Evolutionary conservation across 2,888 invertebrate species (phyloP), one percentile per base, ranked within the genome.

Genomic region (Siphlonurus alternatus): DNA sequence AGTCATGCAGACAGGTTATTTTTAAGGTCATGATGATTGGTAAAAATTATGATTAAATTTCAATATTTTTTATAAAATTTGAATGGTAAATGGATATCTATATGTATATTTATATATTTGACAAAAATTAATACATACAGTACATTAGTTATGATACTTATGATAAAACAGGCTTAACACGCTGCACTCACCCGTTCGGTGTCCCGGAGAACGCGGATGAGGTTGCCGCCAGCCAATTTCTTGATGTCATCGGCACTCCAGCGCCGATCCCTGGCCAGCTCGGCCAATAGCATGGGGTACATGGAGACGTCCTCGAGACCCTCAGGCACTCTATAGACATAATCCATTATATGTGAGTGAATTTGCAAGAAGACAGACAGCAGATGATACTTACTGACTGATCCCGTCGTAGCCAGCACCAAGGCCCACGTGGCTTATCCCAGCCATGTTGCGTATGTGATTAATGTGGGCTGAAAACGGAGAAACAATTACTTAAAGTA

Each of bases 221-320:
- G 75, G 73, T 83, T 83, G 7, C 80, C 79, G 2, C 83, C 82
- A 20, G 82, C 80, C 24, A 83, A 71, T 70, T 82, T 82, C 71
- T 81, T 81, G 59, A 83, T 79, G 56, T 82, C 81, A 1, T 79
- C 78, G 66, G 79, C 79, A 0, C 80, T 80, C 83, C 83, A 83
- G 61, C 80, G 80, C 1, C 83, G 82, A 65, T 80, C 81, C 56
- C 81, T 78, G 19, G 82, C 79, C 61, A 86, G 70, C 71, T 84
- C 84, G 2, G 83, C 83, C 66, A 86, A 74, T 22, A 86, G 73
- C 23, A 80, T 75, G 0, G 84, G 81, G 71, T 84, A 85, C 66
- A 76, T 79, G 54, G 80, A 80, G 19, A 80, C 80, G 68, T 82
- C 81, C 61, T 80, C 79, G 23, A 81, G 71, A 61, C 79, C 80